Evolutionary conservation across 2,888 invertebrate genomes (phyloP).

Genomic region (Eupelmus urozonus): DNA sequence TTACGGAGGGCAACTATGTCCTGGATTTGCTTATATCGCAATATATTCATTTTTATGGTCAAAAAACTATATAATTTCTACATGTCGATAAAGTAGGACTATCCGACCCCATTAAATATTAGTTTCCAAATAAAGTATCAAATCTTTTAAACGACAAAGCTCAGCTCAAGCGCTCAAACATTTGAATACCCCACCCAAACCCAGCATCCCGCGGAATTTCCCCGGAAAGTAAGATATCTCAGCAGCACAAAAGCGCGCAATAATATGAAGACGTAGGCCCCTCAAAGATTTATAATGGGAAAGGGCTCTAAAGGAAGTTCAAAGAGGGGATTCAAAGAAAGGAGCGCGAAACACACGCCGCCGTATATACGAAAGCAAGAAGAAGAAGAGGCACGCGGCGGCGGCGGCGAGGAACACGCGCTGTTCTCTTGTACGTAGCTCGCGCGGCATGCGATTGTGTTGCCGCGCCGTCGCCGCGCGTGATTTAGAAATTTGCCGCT

Average conservation of each 20-base stretch:
- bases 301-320: slow-evolving; percentile 24
- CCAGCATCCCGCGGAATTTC: too few relatives aligned
- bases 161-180: too few relatives aligned
- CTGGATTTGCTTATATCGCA: too few relatives aligned
- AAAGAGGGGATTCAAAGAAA: slow-evolving; percentile 21
- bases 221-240: not conserved
- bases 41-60: too few relatives aligned
- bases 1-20: too few relatives aligned
- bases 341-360: not conserved
- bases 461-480: slow-evolving; percentile 61
- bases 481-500: slow-evolving; percentile 68
- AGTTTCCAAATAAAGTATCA: too few relatives aligned
- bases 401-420: slow-evolving; percentile 63
- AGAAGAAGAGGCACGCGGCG: slow-evolving; percentile 48
- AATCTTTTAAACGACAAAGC: too few relatives aligned
- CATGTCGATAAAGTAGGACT: too few relatives aligned
- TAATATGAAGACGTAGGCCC: slow-evolving; percentile 40
- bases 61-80: too few relatives aligned
- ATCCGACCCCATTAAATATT: too few relatives aligned
- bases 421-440: slow-evolving; percentile 25
- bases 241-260: slow-evolving; percentile 10
- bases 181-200: too few relatives aligned
- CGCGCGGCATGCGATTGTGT: slow-evolving; percentile 64
- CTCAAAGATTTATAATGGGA: slow-evolving; percentile 52
- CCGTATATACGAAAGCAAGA: not conserved